Base-by-base conservation (phyloP, 1,140 invertebrate species). In the Drosophila willistoni region DNA sequence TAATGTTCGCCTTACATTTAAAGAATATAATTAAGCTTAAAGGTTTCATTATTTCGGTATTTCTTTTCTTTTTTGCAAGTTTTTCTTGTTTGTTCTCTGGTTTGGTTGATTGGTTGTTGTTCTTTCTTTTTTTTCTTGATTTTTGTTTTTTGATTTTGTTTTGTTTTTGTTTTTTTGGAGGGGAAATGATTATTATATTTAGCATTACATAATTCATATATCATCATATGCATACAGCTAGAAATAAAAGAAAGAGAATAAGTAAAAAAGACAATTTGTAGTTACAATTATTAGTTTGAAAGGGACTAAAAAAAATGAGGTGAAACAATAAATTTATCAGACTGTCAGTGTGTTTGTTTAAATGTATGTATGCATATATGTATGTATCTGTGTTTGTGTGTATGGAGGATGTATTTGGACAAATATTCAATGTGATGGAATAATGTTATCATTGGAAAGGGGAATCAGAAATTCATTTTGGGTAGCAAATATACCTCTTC, bases 201-300 rank as follows among this genome's bases (percentile, higher is more conserved):
- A 83, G 76, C 77, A 83, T 77, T 82, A 87, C 81, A 86, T 79
- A 86, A 87, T 69, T 89, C 80, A 87, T 74, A 87, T 68, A 68
- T 89, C 84, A 81, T 89, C 85, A 76, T 78, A 84, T 84, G 77
- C 84, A 89, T 84, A 89, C 68, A 75, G 81, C 85, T 90, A 89
- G 85, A 89, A 90, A 84, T 77, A 82, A 81, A 89, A 83, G 78
- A 83, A 89, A 78, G 74, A 87, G 66, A 87, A 83, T 83, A 89
- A 63, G 70, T 84, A 73, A 76, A 81, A 81, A 64, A 89, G 55
- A 61, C 68, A 76, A 44, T 65, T 42, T 64, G 29, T 36, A 59
- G 34, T 59, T 33, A 59, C 34, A 14, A 36, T 59, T 59, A 36
- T 36, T 59, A 19, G 34, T 36, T 59, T 36, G 33, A 17, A 55